These are phyloP conservation scores for Anastrepha obliqua DNA, from an alignment of 1,140 invertebrate species.

Conservation along the genomic window DNA sequence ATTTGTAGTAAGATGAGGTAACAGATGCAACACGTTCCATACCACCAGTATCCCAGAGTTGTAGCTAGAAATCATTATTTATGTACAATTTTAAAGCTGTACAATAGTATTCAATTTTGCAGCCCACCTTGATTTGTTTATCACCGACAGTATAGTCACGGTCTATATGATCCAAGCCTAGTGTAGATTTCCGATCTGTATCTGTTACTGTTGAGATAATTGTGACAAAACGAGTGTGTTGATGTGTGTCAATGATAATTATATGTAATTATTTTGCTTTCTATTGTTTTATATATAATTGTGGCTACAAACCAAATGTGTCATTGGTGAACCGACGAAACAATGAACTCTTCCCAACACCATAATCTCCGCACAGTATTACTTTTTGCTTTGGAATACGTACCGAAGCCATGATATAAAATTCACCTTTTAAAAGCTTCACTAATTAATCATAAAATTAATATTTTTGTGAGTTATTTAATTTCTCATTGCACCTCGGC, in stretches of 20 bases:
- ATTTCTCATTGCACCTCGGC: background rate
- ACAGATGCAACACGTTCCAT: slow-evolving; percentile 96
- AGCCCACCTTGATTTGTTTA: slow-evolving; percentile 84
- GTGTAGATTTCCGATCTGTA: slow-evolving; percentile 88
- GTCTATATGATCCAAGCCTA: slow-evolving; percentile 93
- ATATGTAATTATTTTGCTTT: background rate
- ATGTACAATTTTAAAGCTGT: slow-evolving; percentile 4
- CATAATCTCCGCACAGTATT: slow-evolving; percentile 95
- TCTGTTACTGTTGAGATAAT: slow-evolving; percentile 76
- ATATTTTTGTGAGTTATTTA: background rate
- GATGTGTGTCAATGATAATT: slow-evolving; percentile 32
- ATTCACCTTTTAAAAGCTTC: background rate
- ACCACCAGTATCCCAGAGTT: slow-evolving; percentile 95
- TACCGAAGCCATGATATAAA: slow-evolving; percentile 82
- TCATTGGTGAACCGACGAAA: slow-evolving; percentile 93
- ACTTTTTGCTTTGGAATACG: slow-evolving; percentile 94
- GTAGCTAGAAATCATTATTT: slow-evolving; percentile 78
- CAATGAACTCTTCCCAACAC: slow-evolving; percentile 94
- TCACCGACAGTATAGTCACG: slow-evolving; percentile 85
- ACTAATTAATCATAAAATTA: background rate
- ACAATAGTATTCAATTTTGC: background rate
- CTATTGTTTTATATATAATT: background rate
- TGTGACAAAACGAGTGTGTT: slow-evolving; percentile 77
- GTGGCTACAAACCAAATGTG: slow-evolving; percentile 58
- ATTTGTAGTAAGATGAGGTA: slow-evolving; percentile 95